Conservation (phyloP, 2,888 invertebrate genomes). For the Lomographa bimaculata region DNA sequence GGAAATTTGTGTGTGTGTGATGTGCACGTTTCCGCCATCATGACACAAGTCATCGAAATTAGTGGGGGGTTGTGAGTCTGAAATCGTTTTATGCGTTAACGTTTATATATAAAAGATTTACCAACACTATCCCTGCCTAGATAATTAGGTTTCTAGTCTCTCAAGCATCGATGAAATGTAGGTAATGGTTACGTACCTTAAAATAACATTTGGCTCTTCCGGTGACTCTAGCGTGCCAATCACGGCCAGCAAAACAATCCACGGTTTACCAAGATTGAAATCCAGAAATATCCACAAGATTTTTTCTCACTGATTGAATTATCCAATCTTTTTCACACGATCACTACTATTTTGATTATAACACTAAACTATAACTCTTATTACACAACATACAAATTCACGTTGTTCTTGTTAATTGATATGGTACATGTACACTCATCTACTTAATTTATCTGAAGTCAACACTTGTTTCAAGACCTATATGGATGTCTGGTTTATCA, state of each 20-base stretch:
- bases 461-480: conserved; percentile 7
- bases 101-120: too few species aligned
- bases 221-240: conserved; percentile 63
- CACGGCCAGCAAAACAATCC: conserved; percentile 48
- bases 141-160: neutral
- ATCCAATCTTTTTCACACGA: too few species aligned
- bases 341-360: too few species aligned
- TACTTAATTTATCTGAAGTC: conserved; percentile 1
- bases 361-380: too few species aligned
- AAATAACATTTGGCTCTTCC: conserved; percentile 78
- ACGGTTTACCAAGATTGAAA: conserved; percentile 12
- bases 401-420: conserved; percentile 2
- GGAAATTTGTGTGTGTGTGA: too few species aligned
- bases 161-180: conserved; percentile 18
- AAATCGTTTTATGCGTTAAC: too few species aligned
- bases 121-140: too few species aligned
- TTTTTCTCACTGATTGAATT: too few species aligned
- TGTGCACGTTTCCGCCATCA: too few species aligned
- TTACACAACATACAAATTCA: conserved; percentile 36
- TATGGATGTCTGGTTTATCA: conserved; percentile 8
- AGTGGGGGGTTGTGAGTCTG: too few species aligned
- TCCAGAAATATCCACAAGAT: conserved; percentile 33
- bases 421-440: conserved; percentile 6
- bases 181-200: conserved; percentile 56
- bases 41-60: too few species aligned